Percentiles rank a stretch among this genome's conserved stretches.
Evolutionary conservation across 92 coral and sea anemone genomes (phyloP).

Genomic region (Pocillopora grandis): DNA sequence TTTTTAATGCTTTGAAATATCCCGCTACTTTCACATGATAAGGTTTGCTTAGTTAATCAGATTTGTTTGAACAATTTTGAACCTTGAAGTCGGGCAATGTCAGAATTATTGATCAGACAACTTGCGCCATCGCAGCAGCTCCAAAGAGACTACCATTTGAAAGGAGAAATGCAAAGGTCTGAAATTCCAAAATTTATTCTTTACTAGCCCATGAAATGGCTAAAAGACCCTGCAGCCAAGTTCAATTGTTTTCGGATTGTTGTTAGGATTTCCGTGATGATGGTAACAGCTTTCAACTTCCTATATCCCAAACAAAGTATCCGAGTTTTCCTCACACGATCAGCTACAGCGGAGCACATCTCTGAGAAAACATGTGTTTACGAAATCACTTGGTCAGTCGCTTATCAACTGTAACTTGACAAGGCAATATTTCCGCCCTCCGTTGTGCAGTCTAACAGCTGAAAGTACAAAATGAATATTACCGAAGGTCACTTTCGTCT

Average conservation of each 20-base stretch:
- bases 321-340: background rate
- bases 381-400: background rate
- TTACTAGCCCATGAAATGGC: too few species aligned
- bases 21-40: background rate
- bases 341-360: background rate
- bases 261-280: too few species aligned
- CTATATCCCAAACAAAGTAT: too few species aligned
- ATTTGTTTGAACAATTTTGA: background rate
- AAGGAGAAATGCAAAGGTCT: background rate
- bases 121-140: background rate
- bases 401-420: slow-evolving; percentile 14
- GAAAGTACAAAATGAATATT: background rate
- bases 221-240: too few species aligned
- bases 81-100: background rate
- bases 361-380: background rate
- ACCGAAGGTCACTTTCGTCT: background rate
- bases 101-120: background rate
- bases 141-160: slow-evolving; percentile 9
- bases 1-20: background rate
- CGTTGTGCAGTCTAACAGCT: slow-evolving; percentile 28
- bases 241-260: too few species aligned
- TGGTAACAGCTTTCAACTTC: too few species aligned
- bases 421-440: background rate
- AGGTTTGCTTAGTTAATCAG: slow-evolving; percentile 28
- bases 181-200: background rate